Conservation (phyloP, 2,797 vertebrate genomes). For the Ispidina lecontei region DNA sequence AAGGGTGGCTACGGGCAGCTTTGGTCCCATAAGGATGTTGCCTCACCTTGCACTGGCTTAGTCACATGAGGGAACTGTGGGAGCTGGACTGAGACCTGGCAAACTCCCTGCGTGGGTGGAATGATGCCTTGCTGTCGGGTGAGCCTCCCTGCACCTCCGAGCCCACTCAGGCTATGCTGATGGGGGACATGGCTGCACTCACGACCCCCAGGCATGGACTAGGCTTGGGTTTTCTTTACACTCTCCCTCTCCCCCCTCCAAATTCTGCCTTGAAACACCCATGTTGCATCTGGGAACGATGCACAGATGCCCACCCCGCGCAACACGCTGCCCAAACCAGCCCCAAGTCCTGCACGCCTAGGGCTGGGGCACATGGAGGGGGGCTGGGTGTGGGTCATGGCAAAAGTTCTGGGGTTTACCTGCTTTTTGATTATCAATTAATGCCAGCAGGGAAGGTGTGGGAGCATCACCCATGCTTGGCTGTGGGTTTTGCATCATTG, state of each 20-base stretch:
- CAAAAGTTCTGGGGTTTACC: neutral
- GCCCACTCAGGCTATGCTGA: neutral
- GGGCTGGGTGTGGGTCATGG: neutral
- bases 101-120: accelerated
- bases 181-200: neutral
- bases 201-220: accelerated
- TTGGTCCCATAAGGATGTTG: accelerated
- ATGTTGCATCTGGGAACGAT: neutral
- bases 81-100: neutral
- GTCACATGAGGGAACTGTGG: accelerated
- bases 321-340: neutral
- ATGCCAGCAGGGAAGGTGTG: neutral
- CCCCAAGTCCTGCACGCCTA: accelerated
- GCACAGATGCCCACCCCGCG: accelerated
- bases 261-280: neutral
- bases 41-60: neutral
- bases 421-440: neutral
- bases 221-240: neutral
- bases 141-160: neutral
- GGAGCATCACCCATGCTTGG: neutral
- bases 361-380: neutral
- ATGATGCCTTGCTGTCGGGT: neutral
- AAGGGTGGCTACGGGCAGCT: neutral
- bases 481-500: neutral
- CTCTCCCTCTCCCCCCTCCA: no score